A percentile compares a stretch with the other conserved stretches of the same genome.
These are phyloP conservation scores for Nerophis ophidion DNA, from an alignment of 2,113 vertebrate species.

Conservation along the genomic window DNA sequence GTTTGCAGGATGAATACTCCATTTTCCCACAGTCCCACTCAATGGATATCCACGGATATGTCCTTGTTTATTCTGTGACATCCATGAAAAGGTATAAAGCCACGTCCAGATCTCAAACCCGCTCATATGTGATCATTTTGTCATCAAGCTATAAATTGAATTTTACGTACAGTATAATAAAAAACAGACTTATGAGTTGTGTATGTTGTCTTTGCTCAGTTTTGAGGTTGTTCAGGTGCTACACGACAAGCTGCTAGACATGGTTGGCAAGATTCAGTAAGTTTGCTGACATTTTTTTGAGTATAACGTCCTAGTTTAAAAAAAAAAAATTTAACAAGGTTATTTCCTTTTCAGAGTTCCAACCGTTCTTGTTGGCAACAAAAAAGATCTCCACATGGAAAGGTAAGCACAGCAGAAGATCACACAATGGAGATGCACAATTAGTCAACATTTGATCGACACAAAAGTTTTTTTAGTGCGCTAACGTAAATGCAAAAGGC, in stretches of 20 bases:
- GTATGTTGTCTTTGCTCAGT: conserved; percentile 57
- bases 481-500: no score
- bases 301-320: neutral
- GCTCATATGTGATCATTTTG: no score
- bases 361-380: conserved; percentile 83
- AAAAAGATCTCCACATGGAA: conserved; percentile 81
- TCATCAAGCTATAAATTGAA: neutral
- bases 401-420: conserved; percentile 57
- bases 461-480: no score
- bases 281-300: conserved; percentile 35
- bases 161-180: neutral
- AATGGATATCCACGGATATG: conserved; percentile 79
- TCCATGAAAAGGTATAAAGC: conserved; percentile 75
- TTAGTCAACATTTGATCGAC: no score
- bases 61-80: conserved; percentile 81
- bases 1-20: conserved; percentile 78
- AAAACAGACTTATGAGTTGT: neutral
- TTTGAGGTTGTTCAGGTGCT: conserved; percentile 83
- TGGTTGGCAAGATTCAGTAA: conserved; percentile 78
- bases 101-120: neutral
- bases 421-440: no score
- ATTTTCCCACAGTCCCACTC: conserved; percentile 82
- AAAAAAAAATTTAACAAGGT: neutral
- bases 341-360: conserved; percentile 70
- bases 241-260: conserved; percentile 79